Base-by-base conservation (phyloP, 2,113 vertebrate species). In the Aythya baeri region DNA sequence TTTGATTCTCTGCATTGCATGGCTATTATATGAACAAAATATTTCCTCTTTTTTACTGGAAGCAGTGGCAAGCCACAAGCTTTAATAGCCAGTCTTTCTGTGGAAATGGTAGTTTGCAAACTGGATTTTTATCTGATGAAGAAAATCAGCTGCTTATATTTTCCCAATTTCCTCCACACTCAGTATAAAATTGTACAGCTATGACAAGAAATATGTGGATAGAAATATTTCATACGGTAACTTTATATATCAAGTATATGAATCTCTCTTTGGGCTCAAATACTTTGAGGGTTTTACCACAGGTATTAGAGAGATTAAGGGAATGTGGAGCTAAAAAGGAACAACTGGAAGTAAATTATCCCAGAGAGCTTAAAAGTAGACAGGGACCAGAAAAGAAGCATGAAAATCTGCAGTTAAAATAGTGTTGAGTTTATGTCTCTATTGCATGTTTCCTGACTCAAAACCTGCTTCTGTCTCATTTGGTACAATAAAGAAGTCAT, bases 401-500 rank as follows among this genome's bases (percentile, higher is more conserved):
- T 8, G 58, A 62, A 62, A 61, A 46, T 11, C 17, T 34, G 63
- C 8, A 22, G 31, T 41, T 65, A 58, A 54, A 71, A 34, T 27
- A 32, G 62, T 11, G 29, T 8, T 27, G n/a, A 5, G 9, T 62
- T 52, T 29, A 62, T 73, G 20, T n/a, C 22, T 61, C 46, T 43
- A 13, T 36, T 29, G 27, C 18, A 2, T 20, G 7, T 43, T 29
- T 89, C 46, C 49, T 23, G 76, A 43, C 18, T 27, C n/a, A 63
- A 71, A 86, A 31, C 7, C 32, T 27, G 3, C 16, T 46, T 22
- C 63, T 16, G 1, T 22, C 36, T 14, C 58, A 16, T 20, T 52
- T 0, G 2, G 17, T 43, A n/a, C 20, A 55, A 50, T 0, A 2
- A 34, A 43, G 34, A 70, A 16, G 7, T 68, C 54, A 32, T 41